phyloP scores from a whole-genome alignment of 2,113 vertebrate species.

The Hemiscyllium ocellatum region DNA sequence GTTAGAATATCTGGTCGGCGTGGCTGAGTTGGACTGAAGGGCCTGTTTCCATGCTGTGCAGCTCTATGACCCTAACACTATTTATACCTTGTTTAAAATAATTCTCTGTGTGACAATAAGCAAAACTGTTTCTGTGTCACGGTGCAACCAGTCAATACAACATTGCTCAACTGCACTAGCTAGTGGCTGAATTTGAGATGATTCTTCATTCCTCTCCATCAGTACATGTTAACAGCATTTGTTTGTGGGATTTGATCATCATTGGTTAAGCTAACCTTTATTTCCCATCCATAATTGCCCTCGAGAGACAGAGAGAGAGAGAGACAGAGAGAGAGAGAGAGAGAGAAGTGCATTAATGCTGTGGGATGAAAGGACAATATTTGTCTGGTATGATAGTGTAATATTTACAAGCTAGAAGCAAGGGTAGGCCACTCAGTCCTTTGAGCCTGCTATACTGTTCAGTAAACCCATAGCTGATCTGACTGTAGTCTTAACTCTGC shows the following conservation, averaged over 20 bases:
- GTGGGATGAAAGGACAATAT: neutral
- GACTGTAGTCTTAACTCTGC: no score
- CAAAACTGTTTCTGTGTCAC: neutral
- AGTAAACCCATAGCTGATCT: no score
- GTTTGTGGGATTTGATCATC: neutral
- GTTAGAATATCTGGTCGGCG: no score
- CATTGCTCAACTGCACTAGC: neutral
- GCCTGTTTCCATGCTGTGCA: no score
- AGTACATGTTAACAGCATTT: neutral
- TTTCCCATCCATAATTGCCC: neutral
- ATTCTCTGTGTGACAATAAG: neutral
- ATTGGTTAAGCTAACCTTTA: neutral
- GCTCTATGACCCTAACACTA: no score
- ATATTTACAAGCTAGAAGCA: no score
- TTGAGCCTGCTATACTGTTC: no score
- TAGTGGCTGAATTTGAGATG: neutral
- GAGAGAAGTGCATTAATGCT: neutral
- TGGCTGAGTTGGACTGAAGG: no score
- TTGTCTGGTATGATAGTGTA: neutral
- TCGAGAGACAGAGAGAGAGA: neutral
- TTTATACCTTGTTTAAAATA: neutral
- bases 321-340: no score
- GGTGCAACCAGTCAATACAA: neutral
- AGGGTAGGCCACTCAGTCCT: no score
- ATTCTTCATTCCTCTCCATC: neutral